Conservation (phyloP, 2,888 invertebrate genomes). For the Schrankia costaestrigalis region DNA sequence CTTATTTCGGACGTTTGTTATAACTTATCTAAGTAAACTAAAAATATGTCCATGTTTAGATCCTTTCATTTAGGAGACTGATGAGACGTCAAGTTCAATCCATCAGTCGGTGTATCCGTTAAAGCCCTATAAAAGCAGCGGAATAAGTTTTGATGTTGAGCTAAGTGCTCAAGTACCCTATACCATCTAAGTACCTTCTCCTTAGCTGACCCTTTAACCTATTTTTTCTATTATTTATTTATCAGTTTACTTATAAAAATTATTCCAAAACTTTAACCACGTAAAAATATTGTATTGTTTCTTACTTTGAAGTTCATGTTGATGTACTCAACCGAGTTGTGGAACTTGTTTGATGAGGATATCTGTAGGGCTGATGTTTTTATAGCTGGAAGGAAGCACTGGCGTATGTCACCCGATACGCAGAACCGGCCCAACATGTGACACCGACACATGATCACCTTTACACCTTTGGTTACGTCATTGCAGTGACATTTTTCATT, state of each 20-base stretch:
- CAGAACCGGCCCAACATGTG: slow-evolving; percentile 68
- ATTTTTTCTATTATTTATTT: neutral
- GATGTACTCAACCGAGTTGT: slow-evolving; percentile 53
- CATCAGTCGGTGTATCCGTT: too few species aligned
- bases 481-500: slow-evolving; percentile 54
- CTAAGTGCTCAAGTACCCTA: too few species aligned
- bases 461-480: slow-evolving; percentile 64
- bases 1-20: too few species aligned
- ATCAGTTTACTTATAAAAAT: neutral
- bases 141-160: too few species aligned
- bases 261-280: neutral
- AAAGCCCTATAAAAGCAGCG: too few species aligned
- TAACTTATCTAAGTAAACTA: too few species aligned
- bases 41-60: too few species aligned
- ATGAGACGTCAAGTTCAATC: too few species aligned
- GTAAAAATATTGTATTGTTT: slow-evolving; percentile 5
- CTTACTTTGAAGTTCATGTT: slow-evolving; percentile 75
- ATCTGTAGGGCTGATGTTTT: slow-evolving; percentile 62
- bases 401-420: slow-evolving; percentile 57
- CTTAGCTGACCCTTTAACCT: too few species aligned
- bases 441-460: slow-evolving; percentile 68
- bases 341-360: slow-evolving; percentile 63
- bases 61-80: too few species aligned
- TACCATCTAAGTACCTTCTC: too few species aligned
- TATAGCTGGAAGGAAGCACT: slow-evolving; percentile 61